Percentiles rank a stretch among this genome's conserved stretches.
phyloP scores from a whole-genome alignment of 2,888 invertebrate species.

The Frankliniella fusca region DNA sequence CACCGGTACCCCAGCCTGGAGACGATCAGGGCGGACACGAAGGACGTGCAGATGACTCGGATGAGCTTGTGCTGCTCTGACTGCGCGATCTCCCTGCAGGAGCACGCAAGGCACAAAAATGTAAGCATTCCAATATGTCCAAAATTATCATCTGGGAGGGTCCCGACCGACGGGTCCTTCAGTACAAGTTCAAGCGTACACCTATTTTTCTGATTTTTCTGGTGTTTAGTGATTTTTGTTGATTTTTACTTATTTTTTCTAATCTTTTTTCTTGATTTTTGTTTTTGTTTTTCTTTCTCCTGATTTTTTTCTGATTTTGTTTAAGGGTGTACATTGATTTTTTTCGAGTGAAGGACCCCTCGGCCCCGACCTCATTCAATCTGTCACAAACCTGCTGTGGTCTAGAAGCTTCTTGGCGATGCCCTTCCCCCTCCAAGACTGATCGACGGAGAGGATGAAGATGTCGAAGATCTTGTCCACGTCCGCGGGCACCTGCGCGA shows the following conservation, averaged over 20 bases:
- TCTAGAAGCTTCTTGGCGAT: constrained; percentile 61
- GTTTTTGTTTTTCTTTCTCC: no score
- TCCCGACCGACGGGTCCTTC: not conserved
- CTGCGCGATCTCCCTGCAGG: constrained; percentile 57
- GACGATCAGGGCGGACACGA: constrained; percentile 69
- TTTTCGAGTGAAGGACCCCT: no score
- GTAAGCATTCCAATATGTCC: not conserved
- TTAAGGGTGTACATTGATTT: no score
- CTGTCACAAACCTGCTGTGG: constrained; percentile 57
- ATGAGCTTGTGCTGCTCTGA: constrained; percentile 57
- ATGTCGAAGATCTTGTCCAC: constrained; percentile 57
- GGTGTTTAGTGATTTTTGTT: no score
- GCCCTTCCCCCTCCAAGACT: constrained; percentile 60
- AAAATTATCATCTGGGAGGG: not conserved
- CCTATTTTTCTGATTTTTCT: no score
- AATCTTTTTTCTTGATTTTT: no score
- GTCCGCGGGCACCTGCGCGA: constrained; percentile 54
- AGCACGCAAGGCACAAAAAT: constrained; percentile 33
- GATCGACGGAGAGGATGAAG: constrained; percentile 64
- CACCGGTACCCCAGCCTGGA: constrained; percentile 66
- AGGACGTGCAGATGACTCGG: constrained; percentile 70
- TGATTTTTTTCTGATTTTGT: no score
- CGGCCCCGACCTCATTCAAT: not conserved
- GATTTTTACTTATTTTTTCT: no score
- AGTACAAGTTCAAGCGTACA: no score